Conservation (phyloP, 2,113 vertebrate species). For the Eonycteris spelaea region DNA sequence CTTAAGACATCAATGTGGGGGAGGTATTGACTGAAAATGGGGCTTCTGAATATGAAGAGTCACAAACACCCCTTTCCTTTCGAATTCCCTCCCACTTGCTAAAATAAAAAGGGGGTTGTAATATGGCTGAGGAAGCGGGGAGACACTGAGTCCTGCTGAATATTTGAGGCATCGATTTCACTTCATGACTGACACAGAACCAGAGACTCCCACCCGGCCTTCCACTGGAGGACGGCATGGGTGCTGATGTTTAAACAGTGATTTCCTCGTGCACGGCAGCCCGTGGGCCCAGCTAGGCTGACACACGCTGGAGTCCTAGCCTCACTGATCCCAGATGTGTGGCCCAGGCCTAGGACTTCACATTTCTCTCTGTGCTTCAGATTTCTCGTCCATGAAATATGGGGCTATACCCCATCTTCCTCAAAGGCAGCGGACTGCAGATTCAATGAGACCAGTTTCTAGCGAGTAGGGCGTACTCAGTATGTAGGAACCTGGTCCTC, state of each 20-base stretch:
- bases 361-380: neutral
- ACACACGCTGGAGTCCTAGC: neutral
- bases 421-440: neutral
- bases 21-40: accelerated
- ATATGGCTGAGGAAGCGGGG: neutral
- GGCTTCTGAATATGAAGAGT: neutral
- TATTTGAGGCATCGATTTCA: neutral
- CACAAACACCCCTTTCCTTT: neutral
- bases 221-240: neutral
- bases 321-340: neutral
- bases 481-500: neutral
- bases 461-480: neutral
- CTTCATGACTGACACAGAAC: neutral
- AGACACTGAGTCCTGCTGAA: neutral
- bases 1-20: accelerated
- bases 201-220: neutral
- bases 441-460: neutral
- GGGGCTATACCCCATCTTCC: neutral
- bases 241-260: accelerated
- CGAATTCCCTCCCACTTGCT: neutral
- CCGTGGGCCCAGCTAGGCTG: neutral
- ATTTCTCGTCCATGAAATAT: neutral
- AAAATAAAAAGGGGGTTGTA: neutral
- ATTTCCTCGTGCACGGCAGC: neutral
- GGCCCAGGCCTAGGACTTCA: neutral